Evolutionary conservation across 2,113 vertebrate species (phyloP), one percentile per base, ranked within the genome.

Genomic region (Oncorhynchus keta): DNA sequence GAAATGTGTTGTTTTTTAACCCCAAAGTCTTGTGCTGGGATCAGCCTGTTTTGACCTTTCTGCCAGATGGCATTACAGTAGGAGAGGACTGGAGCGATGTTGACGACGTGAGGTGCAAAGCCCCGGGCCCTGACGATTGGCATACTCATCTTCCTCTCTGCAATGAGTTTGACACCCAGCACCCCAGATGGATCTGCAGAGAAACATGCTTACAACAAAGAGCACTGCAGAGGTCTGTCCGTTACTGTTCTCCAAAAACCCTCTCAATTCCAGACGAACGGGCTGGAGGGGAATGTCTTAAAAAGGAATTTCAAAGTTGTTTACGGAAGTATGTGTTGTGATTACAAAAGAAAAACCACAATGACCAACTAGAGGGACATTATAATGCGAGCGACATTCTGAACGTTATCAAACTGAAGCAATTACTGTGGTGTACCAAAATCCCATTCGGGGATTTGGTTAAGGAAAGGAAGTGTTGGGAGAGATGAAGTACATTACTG

Each of bases 21-120:
- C 72, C 74, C 79, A 83, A 73, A 69, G 80, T 69, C 61, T 74
- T 68, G 70, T 3, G 85, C 39, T 82, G 35, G 71, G 77, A 85
- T 78, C 73, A 72, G 79, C 76, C 45, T 48, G 77, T 75, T 79
- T 68, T 87, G 85, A 89, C 86, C 81, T 91, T 90, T 83, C 86
- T 86, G 87, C 84, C 86, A 88, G 80, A 83, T 78, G 84, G 69
- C 81, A 82, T 85, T 88, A 87, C 59, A 82, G 76, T 72, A 73
- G 83, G 77, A 55, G 55, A 55, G 70, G 73, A 76, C 68, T 55
- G 74, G 26, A 79, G 64, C 24, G 45, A 70, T 73, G 81, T 73
- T 65, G 72, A 76, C 79, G 76, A 73, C 18, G 45, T 59, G 80
- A 76, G 74, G 78, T 77, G 66, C 75, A 76, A 14, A 64, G 16